phyloP scores from a whole-genome alignment of 2,888 invertebrate species.

The Diogma glabrata region DNA sequence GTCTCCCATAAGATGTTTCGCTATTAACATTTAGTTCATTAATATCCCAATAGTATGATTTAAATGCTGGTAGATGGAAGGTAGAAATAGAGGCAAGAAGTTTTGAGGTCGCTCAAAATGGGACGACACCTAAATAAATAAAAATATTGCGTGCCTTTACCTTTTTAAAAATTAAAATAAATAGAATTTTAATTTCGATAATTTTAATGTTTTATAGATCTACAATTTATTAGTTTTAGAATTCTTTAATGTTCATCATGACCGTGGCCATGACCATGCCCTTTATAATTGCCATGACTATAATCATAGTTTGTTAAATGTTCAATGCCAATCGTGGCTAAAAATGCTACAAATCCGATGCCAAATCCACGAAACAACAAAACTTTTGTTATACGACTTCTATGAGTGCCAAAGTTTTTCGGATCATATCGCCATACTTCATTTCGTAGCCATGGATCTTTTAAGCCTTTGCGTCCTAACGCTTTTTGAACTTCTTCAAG shows the following conservation, averaged over 20 bases:
- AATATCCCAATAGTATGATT: too few species aligned
- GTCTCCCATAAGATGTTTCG: not conserved
- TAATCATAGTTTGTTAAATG: constrained; percentile 29
- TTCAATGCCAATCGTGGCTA: constrained; percentile 42
- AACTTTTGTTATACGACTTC: constrained; percentile 33
- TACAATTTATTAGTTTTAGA: too few species aligned
- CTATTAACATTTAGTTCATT: not conserved
- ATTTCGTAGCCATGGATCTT: constrained; percentile 81
- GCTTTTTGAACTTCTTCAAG: constrained; percentile 50
- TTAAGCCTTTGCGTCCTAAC: constrained; percentile 57
- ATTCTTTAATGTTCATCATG: constrained; percentile 33
- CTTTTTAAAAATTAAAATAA: too few species aligned
- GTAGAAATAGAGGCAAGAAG: too few species aligned
- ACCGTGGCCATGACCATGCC: constrained; percentile 36
- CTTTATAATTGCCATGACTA: constrained; percentile 24
- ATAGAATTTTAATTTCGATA: too few species aligned
- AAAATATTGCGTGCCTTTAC: too few species aligned
- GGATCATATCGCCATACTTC: constrained; percentile 70
- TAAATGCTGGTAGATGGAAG: too few species aligned
- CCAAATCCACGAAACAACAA: constrained; percentile 56
- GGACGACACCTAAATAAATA: too few species aligned
- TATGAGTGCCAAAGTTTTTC: constrained; percentile 44
- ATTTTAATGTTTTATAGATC: too few species aligned
- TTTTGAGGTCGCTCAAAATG: too few species aligned
- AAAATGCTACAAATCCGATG: constrained; percentile 47